Evolutionary conservation across 2,888 invertebrate species (phyloP), one percentile per base, ranked within the genome.

Genomic region (Synergus itoensis): DNA sequence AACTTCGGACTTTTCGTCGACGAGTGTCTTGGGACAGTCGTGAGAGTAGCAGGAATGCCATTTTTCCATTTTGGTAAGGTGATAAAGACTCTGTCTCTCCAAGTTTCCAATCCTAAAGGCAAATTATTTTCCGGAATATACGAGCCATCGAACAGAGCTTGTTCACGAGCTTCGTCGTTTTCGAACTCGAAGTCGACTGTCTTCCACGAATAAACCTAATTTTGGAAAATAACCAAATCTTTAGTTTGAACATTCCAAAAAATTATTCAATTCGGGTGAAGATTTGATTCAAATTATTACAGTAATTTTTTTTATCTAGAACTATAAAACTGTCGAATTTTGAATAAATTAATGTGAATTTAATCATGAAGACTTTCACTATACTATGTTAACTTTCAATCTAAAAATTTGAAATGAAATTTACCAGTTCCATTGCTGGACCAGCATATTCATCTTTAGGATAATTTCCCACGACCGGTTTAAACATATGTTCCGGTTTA

Each of bases 21-120:
- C 0, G 95, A 94, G 0, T 93, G 92, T 78, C 94, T 94, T 0
- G 96, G 94, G 0, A 97, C 90, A 0, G 95, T 95, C 0, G 95
- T 94, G 62, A 97, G 91, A 0, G 96, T 96, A 0, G 95, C 96
- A 0, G 97, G 96, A 0, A 96, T 95, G 0, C 97, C 97, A 45
- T 93, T 92, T 77, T 95, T 94, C 96, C 96, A 96, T 83, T 95
- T 95, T 0, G 97, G 97, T 76, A 96, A 92, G 1, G 96, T 96
- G 2, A 97, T 92, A 91, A 96, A 97, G 11, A 97, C 92, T 12
- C 95, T 94, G 80, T 95, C 93, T 5, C 93, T 93, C 93, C 94
- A 95, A 4, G 95, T 93, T 88, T 97, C 97, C 28, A 97, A 89
- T 0, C 97, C 97, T 75, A 96, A 91, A 0, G 97, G 96, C 21